Base-by-base conservation (phyloP, 2,113 vertebrate species). In the Hymenochirus boettgeri region DNA sequence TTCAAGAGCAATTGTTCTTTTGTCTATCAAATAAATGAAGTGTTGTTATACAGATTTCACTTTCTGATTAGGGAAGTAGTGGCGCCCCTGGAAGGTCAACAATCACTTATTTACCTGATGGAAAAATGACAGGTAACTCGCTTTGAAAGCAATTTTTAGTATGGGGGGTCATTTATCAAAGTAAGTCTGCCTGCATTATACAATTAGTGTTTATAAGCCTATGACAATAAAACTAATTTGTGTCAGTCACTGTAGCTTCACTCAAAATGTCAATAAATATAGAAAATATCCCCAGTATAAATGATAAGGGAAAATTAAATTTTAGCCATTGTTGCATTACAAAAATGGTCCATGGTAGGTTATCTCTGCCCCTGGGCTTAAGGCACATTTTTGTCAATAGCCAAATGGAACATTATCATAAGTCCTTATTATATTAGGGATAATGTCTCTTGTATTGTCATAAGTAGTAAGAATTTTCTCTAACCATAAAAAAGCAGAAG, bases 1-100 rank as follows among this genome's bases (percentile, higher is more conserved):
- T 91, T 91, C 89, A 89, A 89, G 87, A 85, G 84, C 86, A 88
- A 93, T 93, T 92, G 90, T 90, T 93, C 90, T 89, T 91, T 91
- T 90, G 84, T 89, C 86, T 87, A 87, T 86, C 86, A 91, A 90
- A 85, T 88, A 90, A 91, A 91, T 88, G 90, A 90, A 91, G 86
- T 89, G 88, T 88, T 87, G 82, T 86, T 87, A 88, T 90, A 87
- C 88, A 90, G 89, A 91, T 92, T 89, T 87, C 85, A 89, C 85
- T 82, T 90, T 87, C 89, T 90, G 90, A 93, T 91, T 90, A 90
- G 83, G 77, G 83, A 84, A 88, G 88, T 88, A 87, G 84, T 86
- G 83, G 85, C 77, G 78, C 79, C 79, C 84, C 83, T 80, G 79
- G 91, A 91, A 91, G 88, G 90, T 89, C 86, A 89, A 73, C 73